Evolutionary conservation across 1,140 invertebrate genomes (phyloP).

Genomic region (Cyphomyrmex costatus): DNA sequence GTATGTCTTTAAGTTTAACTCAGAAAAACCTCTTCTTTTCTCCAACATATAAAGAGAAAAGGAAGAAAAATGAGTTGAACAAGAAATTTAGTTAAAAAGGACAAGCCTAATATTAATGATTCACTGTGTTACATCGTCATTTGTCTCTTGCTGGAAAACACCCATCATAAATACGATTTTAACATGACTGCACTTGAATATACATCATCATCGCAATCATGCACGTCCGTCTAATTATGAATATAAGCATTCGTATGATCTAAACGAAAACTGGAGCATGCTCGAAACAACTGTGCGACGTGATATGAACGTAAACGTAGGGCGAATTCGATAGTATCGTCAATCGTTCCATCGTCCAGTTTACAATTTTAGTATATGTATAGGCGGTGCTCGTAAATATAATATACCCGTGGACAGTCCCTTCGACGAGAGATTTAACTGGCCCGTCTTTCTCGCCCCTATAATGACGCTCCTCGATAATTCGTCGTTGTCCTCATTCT

Average conservation of each 20-base stretch:
- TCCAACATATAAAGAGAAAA: too few relatives aligned
- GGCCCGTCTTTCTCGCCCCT: conserved; percentile 92
- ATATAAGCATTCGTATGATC: conserved; percentile 34
- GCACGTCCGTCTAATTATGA: not conserved
- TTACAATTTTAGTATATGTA: not conserved
- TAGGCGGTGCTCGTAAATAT: conserved; percentile 75
- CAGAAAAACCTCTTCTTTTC: too few relatives aligned
- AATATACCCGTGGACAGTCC: conserved; percentile 90
- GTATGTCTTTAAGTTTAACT: too few relatives aligned
- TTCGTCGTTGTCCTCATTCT: conserved; percentile 89
- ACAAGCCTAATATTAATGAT: too few relatives aligned
- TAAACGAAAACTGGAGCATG: conserved; percentile 57
- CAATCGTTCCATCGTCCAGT: conserved; percentile 39
- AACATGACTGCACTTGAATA: not conserved
- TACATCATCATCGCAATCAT: conserved; percentile 1
- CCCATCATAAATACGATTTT: not conserved
- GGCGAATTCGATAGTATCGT: conserved; percentile 3
- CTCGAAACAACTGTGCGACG: conserved; percentile 44
- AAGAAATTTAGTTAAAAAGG: too few relatives aligned
- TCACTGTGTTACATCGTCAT: too few relatives aligned
- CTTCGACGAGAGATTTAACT: conserved; percentile 92
- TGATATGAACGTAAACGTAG: conserved; percentile 35
- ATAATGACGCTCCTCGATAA: conserved; percentile 91
- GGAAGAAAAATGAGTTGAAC: too few relatives aligned
- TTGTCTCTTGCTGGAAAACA: too few relatives aligned